Evolutionary conservation across 2,797 vertebrate species (phyloP), one percentile per base, ranked within the genome.

Genomic region (Decapterus maruadsi): DNA sequence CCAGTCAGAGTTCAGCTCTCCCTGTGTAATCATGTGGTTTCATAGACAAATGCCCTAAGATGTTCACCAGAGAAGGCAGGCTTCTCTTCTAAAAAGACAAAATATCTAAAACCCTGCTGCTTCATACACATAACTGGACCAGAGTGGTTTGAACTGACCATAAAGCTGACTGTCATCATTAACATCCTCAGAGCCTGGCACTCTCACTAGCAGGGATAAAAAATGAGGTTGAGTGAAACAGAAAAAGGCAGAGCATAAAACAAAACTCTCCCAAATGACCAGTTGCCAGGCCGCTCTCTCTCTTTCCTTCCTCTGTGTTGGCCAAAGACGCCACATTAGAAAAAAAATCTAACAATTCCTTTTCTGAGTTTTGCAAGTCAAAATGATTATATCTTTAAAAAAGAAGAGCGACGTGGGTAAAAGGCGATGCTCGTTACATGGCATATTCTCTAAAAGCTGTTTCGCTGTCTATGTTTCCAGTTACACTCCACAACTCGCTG

Each of bases 381-480:
- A 72, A 65, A 58, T 45, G 29, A 34, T 65, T 43, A n/a, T 31
- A 68, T 82, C 26, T 60, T 26, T 59, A 60, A 65, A 67, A 19
- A 36, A 31, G 8, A 36, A 22, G 14, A 14, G 16, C n/a, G 38
- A 65, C 57, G 57, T 34, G 36, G 53, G 16, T 65, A 45, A 19
- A 19, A 61, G 34, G 43, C 56, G 17, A 38, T 31, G 58, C 67
- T 88, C 56, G 72, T 82, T 82, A 57, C 2, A 19, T 46, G 55
- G 46, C 29, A 65, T 83, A 70, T 36, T 73, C 22, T 77, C 72
- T 74, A 51, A 58, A 78, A 78, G 75, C 63, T 73, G 72, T 71
- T 82, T 77, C 69, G 81, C 70, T 19, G 66, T 79, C 83, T 86
- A 78, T 58, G 81, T 84, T 90, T 89, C 80, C 80, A 68, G 75